Evolutionary conservation across 2,113 vertebrate genomes (phyloP), one percentile per base, ranked within the genome.

Genomic region (Oryzias curvinotus): DNA sequence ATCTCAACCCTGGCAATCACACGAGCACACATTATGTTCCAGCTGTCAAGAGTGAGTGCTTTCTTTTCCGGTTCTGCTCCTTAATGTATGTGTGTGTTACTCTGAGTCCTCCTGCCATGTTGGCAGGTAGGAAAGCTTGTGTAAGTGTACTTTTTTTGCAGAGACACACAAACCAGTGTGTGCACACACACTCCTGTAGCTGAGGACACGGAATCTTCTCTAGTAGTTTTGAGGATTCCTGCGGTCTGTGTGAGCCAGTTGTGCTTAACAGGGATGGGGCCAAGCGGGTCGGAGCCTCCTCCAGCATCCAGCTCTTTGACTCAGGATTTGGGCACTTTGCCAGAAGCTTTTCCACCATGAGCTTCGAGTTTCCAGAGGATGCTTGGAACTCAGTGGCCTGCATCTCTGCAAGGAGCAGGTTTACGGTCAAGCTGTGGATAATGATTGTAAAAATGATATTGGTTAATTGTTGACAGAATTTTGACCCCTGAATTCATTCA

Each of bases 281-380:
- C 61, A 28, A 14, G 18, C 47, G 45, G 61, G 28, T 56, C 26
- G 0, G 44, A 72, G 68, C 54, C 72, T 66, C 75, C 83, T 81
- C 78, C 80, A 23, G 71, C 65, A 74, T 77, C 71, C 68, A 78
- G 42, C 30, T 44, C 23, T 67, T 75, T 79, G 66, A 72, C 64
- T 85, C 60, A 67, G 36, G 62, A 64, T 52, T 47, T 26, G 19
- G 28, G n/a, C 12, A 25, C 44, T 41, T 52, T 68, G 62, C 63
- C 60, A 75, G 57, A 71, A 56, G 25, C 43, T 53, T 52, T 67
- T 71, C 28, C 64, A 47, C 14, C 3, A 42, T 69, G 69, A 63
- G 73, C 63, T 69, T 28, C 21, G 12, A 36, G 55, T 66, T 73
- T 77, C 75, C 66, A 81, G 57, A 66, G 14, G 53, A 72, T 57